These are phyloP conservation scores for Atherinomorus stipes DNA, from an alignment of 2,113 vertebrate genomes.

Conservation along the genomic window DNA sequence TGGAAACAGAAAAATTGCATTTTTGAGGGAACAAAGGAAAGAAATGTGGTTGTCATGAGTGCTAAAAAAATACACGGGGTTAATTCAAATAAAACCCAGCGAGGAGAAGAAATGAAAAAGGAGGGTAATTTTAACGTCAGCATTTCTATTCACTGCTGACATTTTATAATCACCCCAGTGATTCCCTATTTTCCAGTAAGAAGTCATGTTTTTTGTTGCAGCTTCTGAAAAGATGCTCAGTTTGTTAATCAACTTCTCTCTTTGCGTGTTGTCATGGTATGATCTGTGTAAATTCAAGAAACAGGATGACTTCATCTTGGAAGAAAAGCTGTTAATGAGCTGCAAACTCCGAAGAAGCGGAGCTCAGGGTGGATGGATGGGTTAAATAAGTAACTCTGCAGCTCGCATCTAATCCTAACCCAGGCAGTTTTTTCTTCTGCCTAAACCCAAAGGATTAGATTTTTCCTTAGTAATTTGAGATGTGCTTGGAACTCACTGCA, in stretches of 20 bases:
- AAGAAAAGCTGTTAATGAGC: not conserved
- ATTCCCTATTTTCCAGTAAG: constrained; percentile 19
- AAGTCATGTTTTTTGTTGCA: not conserved
- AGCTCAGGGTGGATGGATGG: not conserved
- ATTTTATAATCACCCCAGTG: constrained; percentile 13
- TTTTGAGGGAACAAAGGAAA: constrained; percentile 4
- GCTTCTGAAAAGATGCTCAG: not conserved
- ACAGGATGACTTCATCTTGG: too few species aligned
- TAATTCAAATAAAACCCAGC: not conserved
- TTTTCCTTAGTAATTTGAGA: not conserved
- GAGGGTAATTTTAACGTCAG: constrained; percentile 14
- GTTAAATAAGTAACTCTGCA: not conserved
- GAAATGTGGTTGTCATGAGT: not conserved
- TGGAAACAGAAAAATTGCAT: not conserved
- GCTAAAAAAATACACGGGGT: not conserved
- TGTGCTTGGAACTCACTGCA: not conserved
- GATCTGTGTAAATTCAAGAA: not conserved
- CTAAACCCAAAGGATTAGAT: not conserved
- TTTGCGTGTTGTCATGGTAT: not conserved
- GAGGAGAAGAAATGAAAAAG: not conserved
- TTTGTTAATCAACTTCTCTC: not conserved
- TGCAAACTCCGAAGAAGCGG: not conserved
- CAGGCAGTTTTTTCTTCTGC: not conserved
- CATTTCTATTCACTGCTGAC: not conserved
- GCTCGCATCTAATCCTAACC: too few species aligned